Evolutionary conservation across 2,113 vertebrate genomes (phyloP).

Genomic region (Silurus meridionalis): DNA sequence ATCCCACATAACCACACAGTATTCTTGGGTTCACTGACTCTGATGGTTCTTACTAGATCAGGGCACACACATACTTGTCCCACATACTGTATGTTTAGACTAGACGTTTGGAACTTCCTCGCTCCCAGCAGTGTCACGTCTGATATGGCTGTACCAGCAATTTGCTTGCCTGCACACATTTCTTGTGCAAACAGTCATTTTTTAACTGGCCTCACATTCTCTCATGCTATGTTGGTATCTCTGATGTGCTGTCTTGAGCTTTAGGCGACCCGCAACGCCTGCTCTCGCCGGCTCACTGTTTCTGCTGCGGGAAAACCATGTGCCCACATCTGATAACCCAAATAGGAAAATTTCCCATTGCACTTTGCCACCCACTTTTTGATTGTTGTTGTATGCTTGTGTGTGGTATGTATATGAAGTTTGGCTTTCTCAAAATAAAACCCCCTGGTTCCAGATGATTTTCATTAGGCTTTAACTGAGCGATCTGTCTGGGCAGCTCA

Average conservation of each 20-base stretch:
- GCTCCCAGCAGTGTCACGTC: neutral
- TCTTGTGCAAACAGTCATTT: conserved; percentile 36
- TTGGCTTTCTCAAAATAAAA: neutral
- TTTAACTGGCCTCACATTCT: conserved; percentile 8
- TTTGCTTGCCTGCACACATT: neutral
- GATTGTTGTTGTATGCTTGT: conserved; percentile 40
- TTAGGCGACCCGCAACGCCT: neutral
- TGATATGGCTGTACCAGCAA: conserved; percentile 4
- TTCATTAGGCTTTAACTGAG: conserved; percentile 47
- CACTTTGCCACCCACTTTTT: conserved; percentile 60
- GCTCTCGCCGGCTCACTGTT: conserved; percentile 15
- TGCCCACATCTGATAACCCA: conserved; percentile 69
- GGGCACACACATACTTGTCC: neutral
- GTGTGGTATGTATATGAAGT: conserved; percentile 35
- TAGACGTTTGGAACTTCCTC: conserved; percentile 6
- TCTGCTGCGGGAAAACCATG: conserved; percentile 54
- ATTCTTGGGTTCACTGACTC: neutral
- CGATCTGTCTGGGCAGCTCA: conserved; percentile 15
- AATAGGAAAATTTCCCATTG: conserved; percentile 64
- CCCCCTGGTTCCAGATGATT: conserved; percentile 42
- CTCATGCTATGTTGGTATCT: neutral
- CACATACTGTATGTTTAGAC: conserved; percentile 16
- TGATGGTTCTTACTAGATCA: neutral
- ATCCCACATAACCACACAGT: neutral
- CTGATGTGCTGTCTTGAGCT: neutral